Conservation (phyloP, 2,888 invertebrate genomes). For the Phragmatobia fuliginosa region DNA sequence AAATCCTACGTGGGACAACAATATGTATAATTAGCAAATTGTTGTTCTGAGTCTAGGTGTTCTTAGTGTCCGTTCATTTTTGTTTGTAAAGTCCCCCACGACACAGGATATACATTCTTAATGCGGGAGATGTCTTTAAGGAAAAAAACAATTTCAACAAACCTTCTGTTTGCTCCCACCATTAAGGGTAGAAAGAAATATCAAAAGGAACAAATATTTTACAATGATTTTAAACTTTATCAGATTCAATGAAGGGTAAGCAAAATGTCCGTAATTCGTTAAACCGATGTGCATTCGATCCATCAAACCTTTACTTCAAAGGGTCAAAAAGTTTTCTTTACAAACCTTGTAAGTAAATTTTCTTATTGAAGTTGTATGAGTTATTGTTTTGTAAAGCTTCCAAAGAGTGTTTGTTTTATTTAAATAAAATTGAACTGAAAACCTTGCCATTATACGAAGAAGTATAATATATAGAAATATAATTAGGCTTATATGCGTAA, state of each 20-base stretch:
- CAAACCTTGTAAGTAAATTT: slow-evolving; percentile 9
- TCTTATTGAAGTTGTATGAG: neutral
- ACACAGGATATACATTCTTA: too few species aligned
- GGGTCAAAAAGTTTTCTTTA: slow-evolving; percentile 21
- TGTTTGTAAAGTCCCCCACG: too few species aligned
- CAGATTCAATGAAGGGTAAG: slow-evolving; percentile 21
- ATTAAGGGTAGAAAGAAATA: neutral
- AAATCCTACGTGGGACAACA: too few species aligned
- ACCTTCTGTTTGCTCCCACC: neutral
- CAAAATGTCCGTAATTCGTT: slow-evolving; percentile 51
- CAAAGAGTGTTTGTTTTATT: neutral
- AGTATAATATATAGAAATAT: neutral
- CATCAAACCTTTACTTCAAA: slow-evolving; percentile 63
- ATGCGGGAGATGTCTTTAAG: too few species aligned
- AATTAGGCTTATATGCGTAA: neutral
- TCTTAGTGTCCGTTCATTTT: too few species aligned
- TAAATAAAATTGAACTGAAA: too few species aligned
- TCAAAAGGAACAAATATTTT: slow-evolving; percentile 11
- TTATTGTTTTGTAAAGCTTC: neutral
- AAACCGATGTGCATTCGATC: slow-evolving; percentile 65
- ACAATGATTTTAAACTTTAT: slow-evolving; percentile 15
- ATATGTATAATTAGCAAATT: too few species aligned
- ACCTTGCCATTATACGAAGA: neutral
- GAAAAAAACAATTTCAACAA: neutral
- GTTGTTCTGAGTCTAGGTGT: too few species aligned